Base-by-base conservation (phyloP, 92 coral and sea anemone species). In the Epizoanthus stellaris region DNA sequence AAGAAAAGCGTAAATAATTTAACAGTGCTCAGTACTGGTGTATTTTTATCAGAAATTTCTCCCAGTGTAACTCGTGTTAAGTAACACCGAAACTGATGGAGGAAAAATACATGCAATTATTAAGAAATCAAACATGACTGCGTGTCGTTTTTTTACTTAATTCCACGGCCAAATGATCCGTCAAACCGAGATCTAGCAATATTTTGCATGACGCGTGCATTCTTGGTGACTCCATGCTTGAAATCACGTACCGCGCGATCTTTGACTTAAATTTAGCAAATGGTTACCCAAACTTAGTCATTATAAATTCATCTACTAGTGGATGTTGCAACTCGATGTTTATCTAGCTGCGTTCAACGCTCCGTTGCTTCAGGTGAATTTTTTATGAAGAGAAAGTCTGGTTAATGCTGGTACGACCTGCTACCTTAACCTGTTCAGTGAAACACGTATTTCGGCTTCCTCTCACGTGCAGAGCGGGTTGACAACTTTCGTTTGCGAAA, bases 321-420 rank as follows among this genome's bases (percentile, higher is more conserved):
- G 76, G 54, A 80, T 61, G 63, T 71, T 81, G 83, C 77, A 77
- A 80, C 85, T 85, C 54, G 68, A 85, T 90, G 91, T 94, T 94
- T 94, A 84, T 91, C 71, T 92, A 94, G 95, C 98, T 92, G 98
- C 90, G 66, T 84, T 87, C 82, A 79, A 92, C 98, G 95, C 95
- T 54, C 87, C 94, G 84, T 34, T 92, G 94, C 82, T 25, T 93
- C 85, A 76, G 67, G 89, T 94, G 94, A 94, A 94, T 94, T 92
- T 94, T 92, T 94, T 79, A 94, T 94, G 86, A 94, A 61, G 58
- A 13, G 73, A 79, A 63, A 42, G 14, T 79, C 73, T 79, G 72
- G 83, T 79, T 45, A 8, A 9, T 45, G 20, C 83, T 79, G 83
- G 83, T 79, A 19, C 14, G 53, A 79, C 83, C 83, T 62, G 83